Conservation (phyloP, 2,113 vertebrate genomes). For the Amblyornis subalaris region DNA sequence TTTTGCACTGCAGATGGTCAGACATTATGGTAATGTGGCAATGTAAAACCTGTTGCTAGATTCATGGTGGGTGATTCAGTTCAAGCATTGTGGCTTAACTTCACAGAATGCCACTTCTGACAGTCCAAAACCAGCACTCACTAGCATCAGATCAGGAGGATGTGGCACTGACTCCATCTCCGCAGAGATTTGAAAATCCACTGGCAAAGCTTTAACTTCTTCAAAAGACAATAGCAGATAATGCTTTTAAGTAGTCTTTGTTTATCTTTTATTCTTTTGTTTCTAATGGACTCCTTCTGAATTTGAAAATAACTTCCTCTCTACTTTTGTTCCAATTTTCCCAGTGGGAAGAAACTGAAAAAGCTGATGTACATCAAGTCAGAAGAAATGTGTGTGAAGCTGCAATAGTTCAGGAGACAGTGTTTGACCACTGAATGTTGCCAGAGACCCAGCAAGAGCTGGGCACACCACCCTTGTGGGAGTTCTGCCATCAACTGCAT, state of each 20-base stretch:
- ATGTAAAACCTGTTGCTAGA: constrained; percentile 38
- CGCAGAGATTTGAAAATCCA: constrained; percentile 13
- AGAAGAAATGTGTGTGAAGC: constrained; percentile 11
- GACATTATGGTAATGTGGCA: not conserved
- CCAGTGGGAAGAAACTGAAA: not conserved
- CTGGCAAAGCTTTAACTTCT: constrained; percentile 7
- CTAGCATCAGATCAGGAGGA: not conserved
- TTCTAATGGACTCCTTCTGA: constrained; percentile 5
- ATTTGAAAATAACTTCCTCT: not conserved
- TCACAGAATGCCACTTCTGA: constrained; percentile 14
- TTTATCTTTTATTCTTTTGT: constrained; percentile 35
- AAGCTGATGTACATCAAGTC: not conserved
- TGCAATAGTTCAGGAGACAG: not conserved
- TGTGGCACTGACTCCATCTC: not conserved
- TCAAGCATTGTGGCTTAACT: not conserved
- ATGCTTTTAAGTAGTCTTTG: not conserved
- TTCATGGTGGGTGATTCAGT: not conserved
- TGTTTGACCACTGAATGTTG: not conserved
- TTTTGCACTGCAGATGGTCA: constrained; percentile 32
- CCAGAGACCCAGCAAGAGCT: not conserved
- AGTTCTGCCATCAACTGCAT: not conserved
- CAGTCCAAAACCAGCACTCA: not conserved
- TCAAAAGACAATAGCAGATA: constrained; percentile 31
- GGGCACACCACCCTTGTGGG: not conserved
- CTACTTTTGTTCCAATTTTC: constrained; percentile 23